Evolutionary conservation across 1,140 invertebrate species (phyloP).

Genomic region (Zeugodacus cucurbitae): DNA sequence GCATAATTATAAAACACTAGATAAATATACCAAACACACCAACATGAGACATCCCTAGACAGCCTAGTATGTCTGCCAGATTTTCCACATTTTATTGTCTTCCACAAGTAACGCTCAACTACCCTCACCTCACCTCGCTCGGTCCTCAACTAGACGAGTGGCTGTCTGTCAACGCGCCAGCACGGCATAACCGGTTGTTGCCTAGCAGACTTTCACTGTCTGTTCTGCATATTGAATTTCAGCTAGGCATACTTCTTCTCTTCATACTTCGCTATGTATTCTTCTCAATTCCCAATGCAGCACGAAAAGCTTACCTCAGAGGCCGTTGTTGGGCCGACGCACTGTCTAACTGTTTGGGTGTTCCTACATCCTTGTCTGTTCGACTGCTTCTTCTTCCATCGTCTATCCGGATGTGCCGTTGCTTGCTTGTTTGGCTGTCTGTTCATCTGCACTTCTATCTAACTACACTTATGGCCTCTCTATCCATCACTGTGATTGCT

Average conservation of each 20-base stretch:
- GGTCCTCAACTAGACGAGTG: neutral
- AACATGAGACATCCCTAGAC: neutral
- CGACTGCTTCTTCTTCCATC: neutral
- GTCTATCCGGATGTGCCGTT: neutral
- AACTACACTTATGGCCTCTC: neutral
- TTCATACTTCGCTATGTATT: neutral
- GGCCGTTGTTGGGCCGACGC: neutral
- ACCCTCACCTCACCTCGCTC: neutral
- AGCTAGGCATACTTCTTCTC: neutral
- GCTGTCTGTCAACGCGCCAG: neutral
- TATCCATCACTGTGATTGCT: conserved; percentile 9
- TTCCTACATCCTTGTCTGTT: neutral
- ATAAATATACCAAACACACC: neutral
- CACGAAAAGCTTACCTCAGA: neutral
- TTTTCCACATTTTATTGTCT: neutral
- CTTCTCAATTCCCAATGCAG: neutral
- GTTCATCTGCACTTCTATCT: neutral
- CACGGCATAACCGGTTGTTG: neutral
- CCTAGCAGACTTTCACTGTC: conserved; percentile 4
- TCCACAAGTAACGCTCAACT: neutral
- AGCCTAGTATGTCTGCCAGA: neutral
- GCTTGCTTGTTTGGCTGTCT: neutral
- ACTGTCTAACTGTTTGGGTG: neutral
- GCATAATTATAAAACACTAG: neutral
- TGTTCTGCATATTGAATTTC: conserved; percentile 23